phyloP scores from a whole-genome alignment of 2,113 vertebrate species.

The Toxotes jaculatrix region DNA sequence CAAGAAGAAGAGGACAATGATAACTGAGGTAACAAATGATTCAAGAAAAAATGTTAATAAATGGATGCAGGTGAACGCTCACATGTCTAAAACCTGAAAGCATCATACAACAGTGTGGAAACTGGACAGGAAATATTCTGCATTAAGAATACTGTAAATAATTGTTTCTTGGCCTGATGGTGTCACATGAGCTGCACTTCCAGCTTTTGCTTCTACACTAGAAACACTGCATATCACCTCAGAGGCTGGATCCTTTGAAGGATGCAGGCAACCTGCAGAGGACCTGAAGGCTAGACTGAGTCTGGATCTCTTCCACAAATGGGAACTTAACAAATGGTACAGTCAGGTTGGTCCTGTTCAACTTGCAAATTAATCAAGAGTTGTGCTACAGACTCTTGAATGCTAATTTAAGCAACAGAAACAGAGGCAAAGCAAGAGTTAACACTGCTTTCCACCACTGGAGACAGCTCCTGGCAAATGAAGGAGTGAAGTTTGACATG shows the following conservation, averaged over 20 bases:
- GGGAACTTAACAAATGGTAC: neutral
- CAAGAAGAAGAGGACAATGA: constrained; percentile 42
- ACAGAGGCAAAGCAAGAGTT: no score
- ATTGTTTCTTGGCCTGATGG: no score
- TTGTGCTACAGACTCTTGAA: no score
- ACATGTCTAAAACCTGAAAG: neutral
- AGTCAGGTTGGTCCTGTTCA: neutral
- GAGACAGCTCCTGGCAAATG: no score
- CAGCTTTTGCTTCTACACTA: no score
- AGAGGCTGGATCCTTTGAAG: no score
- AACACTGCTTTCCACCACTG: no score
- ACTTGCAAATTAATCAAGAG: neutral
- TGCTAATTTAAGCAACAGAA: no score
- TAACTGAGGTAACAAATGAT: neutral
- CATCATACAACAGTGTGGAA: neutral
- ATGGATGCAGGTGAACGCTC: neutral
- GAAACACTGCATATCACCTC: no score
- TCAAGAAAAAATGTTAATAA: neutral
- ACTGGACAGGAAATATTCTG: neutral
- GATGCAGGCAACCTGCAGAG: neutral
- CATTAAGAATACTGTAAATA: neutral
- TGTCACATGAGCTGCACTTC: no score
- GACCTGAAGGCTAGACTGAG: neutral
- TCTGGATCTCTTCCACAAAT: neutral
- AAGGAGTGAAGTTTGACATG: no score